These are phyloP conservation scores for Vicugna pacos DNA, from an alignment of 2,113 vertebrate genomes.

Conservation along the genomic window DNA sequence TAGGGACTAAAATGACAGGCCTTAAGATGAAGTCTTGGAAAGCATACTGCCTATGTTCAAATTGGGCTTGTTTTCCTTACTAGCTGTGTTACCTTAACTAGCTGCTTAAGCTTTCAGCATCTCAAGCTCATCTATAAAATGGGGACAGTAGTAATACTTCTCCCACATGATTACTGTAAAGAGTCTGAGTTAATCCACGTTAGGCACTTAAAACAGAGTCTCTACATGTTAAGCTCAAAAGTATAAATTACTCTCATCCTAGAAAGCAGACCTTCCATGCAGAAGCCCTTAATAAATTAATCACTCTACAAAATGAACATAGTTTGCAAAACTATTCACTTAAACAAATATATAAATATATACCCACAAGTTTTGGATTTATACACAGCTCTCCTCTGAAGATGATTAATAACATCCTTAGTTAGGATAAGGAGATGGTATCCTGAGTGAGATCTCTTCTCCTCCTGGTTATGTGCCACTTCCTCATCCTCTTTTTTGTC, in stretches of 20 bases:
- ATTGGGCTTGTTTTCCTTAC: not conserved
- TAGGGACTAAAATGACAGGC: not conserved
- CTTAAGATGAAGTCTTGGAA: not conserved
- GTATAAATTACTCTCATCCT: not conserved
- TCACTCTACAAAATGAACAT: not conserved
- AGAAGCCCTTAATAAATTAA: not conserved
- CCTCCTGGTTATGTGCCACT: not conserved
- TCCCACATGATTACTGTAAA: not conserved
- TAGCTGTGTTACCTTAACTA: not conserved
- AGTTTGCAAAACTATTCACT: not conserved
- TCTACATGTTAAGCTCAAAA: not conserved
- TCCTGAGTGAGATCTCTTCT: not conserved
- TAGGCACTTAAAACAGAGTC: not conserved
- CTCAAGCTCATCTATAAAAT: conserved; percentile 25
- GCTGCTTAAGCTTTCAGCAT: not conserved
- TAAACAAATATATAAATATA: conserved; percentile 7
- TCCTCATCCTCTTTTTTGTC: not conserved
- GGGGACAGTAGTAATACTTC: not conserved
- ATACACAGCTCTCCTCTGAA: not conserved
- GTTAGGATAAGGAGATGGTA: not conserved
- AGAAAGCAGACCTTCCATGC: not conserved
- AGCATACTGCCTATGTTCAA: not conserved
- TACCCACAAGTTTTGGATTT: not conserved
- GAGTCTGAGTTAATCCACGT: not conserved
- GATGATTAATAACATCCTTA: not conserved